phyloP scores from a whole-genome alignment of 2,888 invertebrate species.

The Tetragonula carbonaria region DNA sequence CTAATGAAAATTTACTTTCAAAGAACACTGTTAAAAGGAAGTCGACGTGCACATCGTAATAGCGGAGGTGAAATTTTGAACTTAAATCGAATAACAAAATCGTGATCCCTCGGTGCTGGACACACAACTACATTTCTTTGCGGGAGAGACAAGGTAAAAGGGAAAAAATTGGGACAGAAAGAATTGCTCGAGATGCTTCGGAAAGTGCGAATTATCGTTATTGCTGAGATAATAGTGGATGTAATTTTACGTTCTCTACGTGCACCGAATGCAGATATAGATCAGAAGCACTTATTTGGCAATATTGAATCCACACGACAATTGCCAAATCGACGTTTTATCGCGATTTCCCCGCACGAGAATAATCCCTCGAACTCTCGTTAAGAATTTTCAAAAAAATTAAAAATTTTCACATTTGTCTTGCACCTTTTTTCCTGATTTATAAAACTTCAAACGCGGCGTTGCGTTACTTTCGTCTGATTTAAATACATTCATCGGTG shows the following conservation, averaged over 20 bases:
- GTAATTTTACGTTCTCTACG: constrained; percentile 24
- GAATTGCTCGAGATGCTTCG: background rate
- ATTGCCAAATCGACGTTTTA: background rate
- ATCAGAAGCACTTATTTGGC: constrained; percentile 18
- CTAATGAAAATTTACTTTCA: no score
- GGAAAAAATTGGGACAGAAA: background rate
- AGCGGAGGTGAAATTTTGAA: no score
- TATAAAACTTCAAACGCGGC: background rate
- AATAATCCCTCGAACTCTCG: background rate
- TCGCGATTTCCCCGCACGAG: background rate
- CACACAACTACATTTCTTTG: no score
- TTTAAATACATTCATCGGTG: no score
- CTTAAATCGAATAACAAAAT: background rate
- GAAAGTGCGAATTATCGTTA: constrained; percentile 9
- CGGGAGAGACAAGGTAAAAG: no score
- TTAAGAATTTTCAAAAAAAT: no score
- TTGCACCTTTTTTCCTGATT: background rate
- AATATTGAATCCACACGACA: background rate
- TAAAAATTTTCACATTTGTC: no score
- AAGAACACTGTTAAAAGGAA: no score
- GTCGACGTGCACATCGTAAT: no score
- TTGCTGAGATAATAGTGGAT: constrained; percentile 18
- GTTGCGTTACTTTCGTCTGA: no score
- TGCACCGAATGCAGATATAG: constrained; percentile 4
- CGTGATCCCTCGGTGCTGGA: background rate